These are phyloP conservation scores for Xylota sylvarum DNA, from an alignment of 2,888 invertebrate species.

Conservation along the genomic window DNA sequence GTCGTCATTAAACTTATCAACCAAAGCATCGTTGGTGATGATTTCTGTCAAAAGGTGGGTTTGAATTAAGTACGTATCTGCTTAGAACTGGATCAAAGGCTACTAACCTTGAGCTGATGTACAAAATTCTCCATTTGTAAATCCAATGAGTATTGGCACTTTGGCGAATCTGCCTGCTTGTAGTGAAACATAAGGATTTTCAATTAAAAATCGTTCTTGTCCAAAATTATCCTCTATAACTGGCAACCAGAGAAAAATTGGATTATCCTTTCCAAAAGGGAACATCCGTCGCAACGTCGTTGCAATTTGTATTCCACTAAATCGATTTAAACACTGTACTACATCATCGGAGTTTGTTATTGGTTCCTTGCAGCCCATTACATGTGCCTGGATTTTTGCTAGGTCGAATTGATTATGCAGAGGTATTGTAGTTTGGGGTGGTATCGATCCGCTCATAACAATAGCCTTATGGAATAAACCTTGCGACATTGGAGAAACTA, in stretches of 20 bases:
- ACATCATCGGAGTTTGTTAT: conserved; percentile 83
- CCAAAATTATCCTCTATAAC: conserved; percentile 85
- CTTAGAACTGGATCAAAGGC: conserved; percentile 66
- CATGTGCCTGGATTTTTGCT: conserved; percentile 85
- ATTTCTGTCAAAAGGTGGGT: conserved; percentile 78
- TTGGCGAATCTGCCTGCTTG: conserved; percentile 84
- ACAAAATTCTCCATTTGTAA: conserved; percentile 85
- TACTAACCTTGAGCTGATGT: conserved; percentile 84
- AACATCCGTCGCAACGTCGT: conserved; percentile 79
- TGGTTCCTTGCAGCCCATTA: conserved; percentile 84
- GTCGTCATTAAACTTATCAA: conserved; percentile 84
- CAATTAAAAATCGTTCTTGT: conserved; percentile 85
- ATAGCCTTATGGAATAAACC: conserved; percentile 86
- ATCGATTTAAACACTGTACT: conserved; percentile 85
- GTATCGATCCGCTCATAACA: conserved; percentile 85
- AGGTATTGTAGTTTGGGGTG: conserved; percentile 81
- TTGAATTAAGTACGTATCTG: background rate
- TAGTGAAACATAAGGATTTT: conserved; percentile 84
- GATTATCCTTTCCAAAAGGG: conserved; percentile 80
- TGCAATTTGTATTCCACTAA: conserved; percentile 76
- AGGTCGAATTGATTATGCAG: conserved; percentile 84
- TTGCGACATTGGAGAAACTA: conserved; percentile 82
- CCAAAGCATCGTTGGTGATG: conserved; percentile 82
- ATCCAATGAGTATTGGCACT: conserved; percentile 86
- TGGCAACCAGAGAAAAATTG: conserved; percentile 84